A percentile compares a stretch with the other conserved stretches of the same genome.
Evolutionary conservation across 1,140 invertebrate species (phyloP).

Genomic region (Sycobia sp.): DNA sequence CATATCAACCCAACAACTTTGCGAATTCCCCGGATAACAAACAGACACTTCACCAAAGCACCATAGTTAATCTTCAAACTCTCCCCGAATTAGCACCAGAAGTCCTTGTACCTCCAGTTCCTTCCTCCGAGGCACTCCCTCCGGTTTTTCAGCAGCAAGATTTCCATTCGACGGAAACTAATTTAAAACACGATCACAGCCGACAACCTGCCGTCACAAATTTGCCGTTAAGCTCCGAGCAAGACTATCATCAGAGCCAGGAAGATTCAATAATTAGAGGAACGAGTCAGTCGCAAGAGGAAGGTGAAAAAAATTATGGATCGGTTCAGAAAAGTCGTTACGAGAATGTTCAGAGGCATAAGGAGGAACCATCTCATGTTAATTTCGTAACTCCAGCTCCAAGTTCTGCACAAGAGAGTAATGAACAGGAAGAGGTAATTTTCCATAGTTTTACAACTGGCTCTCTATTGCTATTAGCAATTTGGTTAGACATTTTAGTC

Average conservation of each 20-base stretch:
- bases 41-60: constrained; percentile 40
- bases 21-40: constrained; percentile 45
- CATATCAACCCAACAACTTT: constrained; percentile 46
- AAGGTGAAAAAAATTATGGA: constrained; percentile 5
- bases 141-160: constrained; percentile 51
- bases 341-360: neutral
- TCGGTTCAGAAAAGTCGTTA: constrained; percentile 7
- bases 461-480: too few species aligned
- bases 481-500: too few species aligned
- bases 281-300: constrained; percentile 20
- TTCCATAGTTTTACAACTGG: too few species aligned
- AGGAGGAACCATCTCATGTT: constrained; percentile 21
- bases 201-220: constrained; percentile 5
- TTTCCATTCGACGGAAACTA: constrained; percentile 41
- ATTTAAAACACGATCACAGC: constrained; percentile 16
- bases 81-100: constrained; percentile 42
- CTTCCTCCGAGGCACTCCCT: constrained; percentile 47
- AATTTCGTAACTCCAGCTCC: constrained; percentile 35
- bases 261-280: constrained; percentile 31
- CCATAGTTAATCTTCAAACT: constrained; percentile 41
- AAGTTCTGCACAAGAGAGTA: constrained; percentile 25
- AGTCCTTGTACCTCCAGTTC: constrained; percentile 46
- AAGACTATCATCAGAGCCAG: constrained; percentile 37
- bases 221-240: constrained; percentile 11
- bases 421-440: constrained; percentile 46